Conservation (phyloP, 2,113 vertebrate species). For the Daubentonia madagascariensis region DNA sequence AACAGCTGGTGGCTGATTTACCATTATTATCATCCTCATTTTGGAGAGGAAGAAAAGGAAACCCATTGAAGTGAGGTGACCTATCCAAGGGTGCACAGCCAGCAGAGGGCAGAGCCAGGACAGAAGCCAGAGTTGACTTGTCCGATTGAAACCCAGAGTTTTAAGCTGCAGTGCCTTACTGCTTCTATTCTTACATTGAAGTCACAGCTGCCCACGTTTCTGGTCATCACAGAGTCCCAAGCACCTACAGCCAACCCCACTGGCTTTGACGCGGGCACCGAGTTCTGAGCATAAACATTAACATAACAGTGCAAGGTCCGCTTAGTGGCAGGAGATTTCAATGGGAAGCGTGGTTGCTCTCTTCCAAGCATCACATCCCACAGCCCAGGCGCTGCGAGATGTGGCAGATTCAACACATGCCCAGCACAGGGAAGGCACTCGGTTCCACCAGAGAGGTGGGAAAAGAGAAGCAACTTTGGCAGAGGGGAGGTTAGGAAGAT, state of each 20-base stretch:
- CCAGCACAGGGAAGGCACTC: background rate
- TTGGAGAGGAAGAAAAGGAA: background rate
- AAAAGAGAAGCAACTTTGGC: background rate
- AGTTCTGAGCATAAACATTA: background rate
- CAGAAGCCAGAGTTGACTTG: background rate
- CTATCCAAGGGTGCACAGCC: background rate
- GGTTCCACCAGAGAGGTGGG: too few species aligned
- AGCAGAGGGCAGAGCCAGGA: background rate
- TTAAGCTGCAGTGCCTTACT: accelerated
- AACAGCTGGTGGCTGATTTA: background rate
- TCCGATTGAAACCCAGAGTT: background rate
- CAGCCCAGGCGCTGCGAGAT: accelerated
- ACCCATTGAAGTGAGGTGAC: background rate
- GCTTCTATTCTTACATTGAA: background rate
- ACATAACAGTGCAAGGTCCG: accelerated
- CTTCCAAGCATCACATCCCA: background rate
- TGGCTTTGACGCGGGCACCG: background rate
- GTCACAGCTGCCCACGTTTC: background rate
- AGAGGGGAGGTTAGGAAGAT: background rate
- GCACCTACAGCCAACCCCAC: background rate
- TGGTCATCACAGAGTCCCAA: background rate
- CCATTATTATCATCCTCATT: too few species aligned
- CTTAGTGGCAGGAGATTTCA: too few species aligned
- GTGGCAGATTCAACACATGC: accelerated
- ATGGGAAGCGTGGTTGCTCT: too few species aligned